Evolutionary conservation across 1,140 invertebrate species (phyloP), one percentile per base, ranked within the genome.

Genomic region (Megalopta genalis): DNA sequence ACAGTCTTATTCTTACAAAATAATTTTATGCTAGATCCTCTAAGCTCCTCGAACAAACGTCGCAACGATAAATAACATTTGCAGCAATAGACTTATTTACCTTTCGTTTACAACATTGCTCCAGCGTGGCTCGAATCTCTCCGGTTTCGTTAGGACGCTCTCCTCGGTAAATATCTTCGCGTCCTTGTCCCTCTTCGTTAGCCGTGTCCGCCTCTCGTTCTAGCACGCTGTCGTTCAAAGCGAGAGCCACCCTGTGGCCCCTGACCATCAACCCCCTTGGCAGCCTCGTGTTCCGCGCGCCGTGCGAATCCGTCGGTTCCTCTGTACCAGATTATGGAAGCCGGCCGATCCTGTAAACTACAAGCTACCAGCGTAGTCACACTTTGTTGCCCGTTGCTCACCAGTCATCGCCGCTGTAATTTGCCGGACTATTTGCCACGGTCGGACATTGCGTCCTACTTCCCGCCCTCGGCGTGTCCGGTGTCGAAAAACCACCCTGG

Each of bases 301-400:
- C 21, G 23, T 39, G 5, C 39, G 66, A 37, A 69, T 77, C 69
- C 65, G 16, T n/a, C 21, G 27, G 69, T n/a, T 72, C 65, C 63
- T 73, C 77, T n/a, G 82, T 54, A 46, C 60, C 73, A 77, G 78
- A 84, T 85, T 81, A 85, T 72, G 83, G 64, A 32, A 63, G 68
- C 60, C 57, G 37, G 18, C 39, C 67, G 39, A 39, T 64, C 25
- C 65, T 67, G 67, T 83, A 67, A 80, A 84, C 81, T 80, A 77
- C 77, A 64, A 80, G 71, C 77, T 75, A 74, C 49, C 32, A 37
- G 39, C 49, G 39, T 79, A 71, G 77, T 66, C 69, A 66, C 77
- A 74, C 77, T 79, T 79, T 75, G 57, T 27, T 65, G 64, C 54
- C 32, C 64, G 37, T 18, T 75, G 77, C 64, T 75, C 71, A n/a